Base-by-base conservation (phyloP, 2,888 invertebrate genomes). In the Drosophila pseudotakahashii region DNA sequence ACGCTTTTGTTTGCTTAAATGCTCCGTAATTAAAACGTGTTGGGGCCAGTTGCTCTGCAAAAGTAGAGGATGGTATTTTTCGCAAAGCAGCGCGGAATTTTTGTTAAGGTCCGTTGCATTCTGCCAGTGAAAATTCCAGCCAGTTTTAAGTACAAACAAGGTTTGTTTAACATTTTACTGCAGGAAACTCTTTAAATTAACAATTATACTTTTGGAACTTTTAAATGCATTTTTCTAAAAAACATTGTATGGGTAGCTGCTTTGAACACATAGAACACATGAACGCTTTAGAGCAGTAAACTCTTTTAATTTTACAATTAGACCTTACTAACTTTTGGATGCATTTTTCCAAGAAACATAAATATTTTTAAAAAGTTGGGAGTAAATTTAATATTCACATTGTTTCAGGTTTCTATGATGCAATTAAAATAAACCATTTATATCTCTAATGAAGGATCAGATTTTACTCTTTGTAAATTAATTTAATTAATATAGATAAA, bases 1-100 rank as follows among this genome's bases (percentile, higher is more conserved):
- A 14, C 10, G 69, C 54, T 67, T 71, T 73, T 87, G 81, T 87
- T 84, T 73, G 85, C 67, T 72, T 72, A 75, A 80, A 81, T 75
- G 75, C 57, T 67, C 72, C 77, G 61, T 84, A 84, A 82, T 87
- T 87, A 82, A 87, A 87, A 79, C 62, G 39, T 39, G 48, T 57
- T 51, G 58, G n/a, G 30, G 50, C 26, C 48, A 48, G 62, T 48
- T 11, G 42, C 37, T 14, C 50, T 32, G 26, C 37, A 32, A 64
- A 13, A 13, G 66, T 64, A 16, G 10, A 45, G 32, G 7, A 37
- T 16, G 16, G 10, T 30, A 13, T 44, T 45, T 45, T 47, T 37
- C 9, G 37, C 32, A 14, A 11, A 32, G 30, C 32, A n/a, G 26
- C 26, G 14, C 13, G 60, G 42, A 16, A 60, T 60, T 57, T 42